Conservation (phyloP, 1,140 invertebrate genomes). For the Drosophila elegans region DNA sequence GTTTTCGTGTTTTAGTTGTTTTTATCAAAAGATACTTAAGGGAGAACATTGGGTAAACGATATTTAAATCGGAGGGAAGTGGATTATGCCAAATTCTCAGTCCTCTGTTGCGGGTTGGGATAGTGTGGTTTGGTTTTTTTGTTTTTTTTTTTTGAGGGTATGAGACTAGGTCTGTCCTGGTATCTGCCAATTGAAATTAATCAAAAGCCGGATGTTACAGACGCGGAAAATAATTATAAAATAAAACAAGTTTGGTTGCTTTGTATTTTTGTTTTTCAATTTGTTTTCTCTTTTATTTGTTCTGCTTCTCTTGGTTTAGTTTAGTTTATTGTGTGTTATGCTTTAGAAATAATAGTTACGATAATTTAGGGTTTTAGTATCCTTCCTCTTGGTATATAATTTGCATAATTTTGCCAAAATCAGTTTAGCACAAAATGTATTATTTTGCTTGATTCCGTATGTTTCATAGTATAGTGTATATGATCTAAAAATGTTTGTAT, state of each 20-base stretch:
- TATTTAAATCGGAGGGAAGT: slow-evolving; percentile 14
- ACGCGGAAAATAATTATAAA: slow-evolving; percentile 58
- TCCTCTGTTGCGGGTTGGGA: slow-evolving; percentile 24
- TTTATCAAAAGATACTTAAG: slow-evolving; percentile 33
- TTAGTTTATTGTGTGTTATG: slow-evolving; percentile 58
- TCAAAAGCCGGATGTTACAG: slow-evolving; percentile 39
- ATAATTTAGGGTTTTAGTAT: slow-evolving; percentile 68
- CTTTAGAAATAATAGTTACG: slow-evolving; percentile 75
- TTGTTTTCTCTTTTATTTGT: slow-evolving; percentile 74
- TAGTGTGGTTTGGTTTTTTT: background rate
- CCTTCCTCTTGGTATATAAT: slow-evolving; percentile 58
- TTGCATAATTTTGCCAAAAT: slow-evolving; percentile 83
- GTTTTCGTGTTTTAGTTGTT: slow-evolving; percentile 58
- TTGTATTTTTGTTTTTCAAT: slow-evolving; percentile 62
- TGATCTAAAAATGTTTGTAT: slow-evolving; percentile 75
- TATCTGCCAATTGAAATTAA: slow-evolving; percentile 60
- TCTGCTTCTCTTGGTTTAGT: slow-evolving; percentile 57
- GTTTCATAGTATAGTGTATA: slow-evolving; percentile 67
- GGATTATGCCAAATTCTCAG: slow-evolving; percentile 62
- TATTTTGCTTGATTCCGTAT: slow-evolving; percentile 46
- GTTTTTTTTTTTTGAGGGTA: slow-evolving; percentile 7
- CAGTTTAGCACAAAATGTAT: slow-evolving; percentile 71
- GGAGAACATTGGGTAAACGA: slow-evolving; percentile 27
- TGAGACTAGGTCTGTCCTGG: slow-evolving; percentile 40
- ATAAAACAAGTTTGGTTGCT: slow-evolving; percentile 72